phyloP scores from a whole-genome alignment of 2,888 invertebrate genomes.

The Caenorhabditis japonica region DNA sequence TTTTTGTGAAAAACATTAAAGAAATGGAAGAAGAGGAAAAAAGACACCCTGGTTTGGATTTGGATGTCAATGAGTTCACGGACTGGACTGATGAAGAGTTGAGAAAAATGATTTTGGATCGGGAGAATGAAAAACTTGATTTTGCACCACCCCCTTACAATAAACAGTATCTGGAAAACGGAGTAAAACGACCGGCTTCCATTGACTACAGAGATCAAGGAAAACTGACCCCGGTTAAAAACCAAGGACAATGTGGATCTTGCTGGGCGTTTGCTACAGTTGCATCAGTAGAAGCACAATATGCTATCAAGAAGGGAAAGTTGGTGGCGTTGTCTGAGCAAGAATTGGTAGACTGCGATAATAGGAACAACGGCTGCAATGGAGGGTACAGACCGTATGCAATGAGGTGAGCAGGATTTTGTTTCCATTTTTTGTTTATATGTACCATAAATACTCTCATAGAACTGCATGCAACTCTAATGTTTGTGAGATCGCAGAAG shows the following conservation, averaged over 20 bases:
- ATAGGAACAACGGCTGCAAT: constrained; percentile 63
- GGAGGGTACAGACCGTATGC: constrained; percentile 68
- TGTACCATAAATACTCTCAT: no score
- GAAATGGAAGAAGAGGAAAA: constrained; percentile 51
- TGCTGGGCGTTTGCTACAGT: constrained; percentile 72
- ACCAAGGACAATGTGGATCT: constrained; percentile 69
- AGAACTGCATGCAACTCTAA: no score
- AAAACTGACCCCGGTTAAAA: constrained; percentile 65
- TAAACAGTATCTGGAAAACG: constrained; percentile 15
- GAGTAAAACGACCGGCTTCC: constrained; percentile 39
- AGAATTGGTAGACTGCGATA: constrained; percentile 71
- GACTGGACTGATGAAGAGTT: constrained; percentile 56
- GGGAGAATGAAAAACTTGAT: background rate
- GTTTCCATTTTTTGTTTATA: background rate
- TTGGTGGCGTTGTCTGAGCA: constrained; percentile 68
- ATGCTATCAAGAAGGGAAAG: constrained; percentile 58
- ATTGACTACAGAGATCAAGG: constrained; percentile 64
- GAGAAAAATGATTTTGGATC: constrained; percentile 10
- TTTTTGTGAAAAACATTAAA: constrained; percentile 38
- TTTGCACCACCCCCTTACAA: no score
- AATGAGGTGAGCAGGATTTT: constrained; percentile 51
- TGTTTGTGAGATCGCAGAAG: no score
- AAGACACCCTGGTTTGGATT: constrained; percentile 39
- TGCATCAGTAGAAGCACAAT: constrained; percentile 64
- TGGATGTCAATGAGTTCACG: constrained; percentile 55